Conservation (phyloP, 2,888 invertebrate species). For the Chrysina gloriosa region DNA sequence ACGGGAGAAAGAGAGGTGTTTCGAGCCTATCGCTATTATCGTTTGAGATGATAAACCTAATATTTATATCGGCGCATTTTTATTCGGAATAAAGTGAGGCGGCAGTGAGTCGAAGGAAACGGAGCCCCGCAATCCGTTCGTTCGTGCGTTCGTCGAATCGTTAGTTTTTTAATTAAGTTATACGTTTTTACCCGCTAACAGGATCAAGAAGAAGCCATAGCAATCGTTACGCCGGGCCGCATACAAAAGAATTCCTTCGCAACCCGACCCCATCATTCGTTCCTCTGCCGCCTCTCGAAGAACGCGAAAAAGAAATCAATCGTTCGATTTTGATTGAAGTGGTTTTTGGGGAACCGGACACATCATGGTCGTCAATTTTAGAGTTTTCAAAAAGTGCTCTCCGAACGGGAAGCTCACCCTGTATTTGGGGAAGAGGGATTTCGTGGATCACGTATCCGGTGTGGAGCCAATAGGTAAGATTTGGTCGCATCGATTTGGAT, state of each 20-base stretch:
- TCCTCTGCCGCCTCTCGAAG: too few relatives aligned
- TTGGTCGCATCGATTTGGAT: background rate
- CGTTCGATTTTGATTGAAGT: background rate
- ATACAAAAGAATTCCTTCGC: conserved; percentile 20
- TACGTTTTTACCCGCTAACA: conserved; percentile 13
- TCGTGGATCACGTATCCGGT: conserved; percentile 86
- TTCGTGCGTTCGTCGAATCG: background rate
- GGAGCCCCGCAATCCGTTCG: too few relatives aligned
- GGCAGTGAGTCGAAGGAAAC: too few relatives aligned
- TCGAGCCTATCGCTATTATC: background rate
- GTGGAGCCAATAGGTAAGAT: conserved; percentile 86
- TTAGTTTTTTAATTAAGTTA: conserved; percentile 29
- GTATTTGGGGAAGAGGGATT: conserved; percentile 88
- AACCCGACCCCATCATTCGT: too few relatives aligned
- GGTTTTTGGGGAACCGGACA: background rate
- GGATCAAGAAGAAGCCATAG: conserved; percentile 36
- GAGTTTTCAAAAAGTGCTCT: conserved; percentile 91
- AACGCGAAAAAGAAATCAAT: too few relatives aligned
- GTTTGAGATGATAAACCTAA: conserved; percentile 28
- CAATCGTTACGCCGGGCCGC: conserved; percentile 1
- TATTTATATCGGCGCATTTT: conserved; percentile 28
- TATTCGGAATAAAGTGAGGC: conserved; percentile 12
- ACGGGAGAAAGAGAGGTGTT: conserved; percentile 4
- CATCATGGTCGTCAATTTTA: conserved; percentile 89
- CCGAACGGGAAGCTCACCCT: conserved; percentile 89